phyloP scores from a whole-genome alignment of 1,140 invertebrate genomes.

The Belonocnema kinseyi region DNA sequence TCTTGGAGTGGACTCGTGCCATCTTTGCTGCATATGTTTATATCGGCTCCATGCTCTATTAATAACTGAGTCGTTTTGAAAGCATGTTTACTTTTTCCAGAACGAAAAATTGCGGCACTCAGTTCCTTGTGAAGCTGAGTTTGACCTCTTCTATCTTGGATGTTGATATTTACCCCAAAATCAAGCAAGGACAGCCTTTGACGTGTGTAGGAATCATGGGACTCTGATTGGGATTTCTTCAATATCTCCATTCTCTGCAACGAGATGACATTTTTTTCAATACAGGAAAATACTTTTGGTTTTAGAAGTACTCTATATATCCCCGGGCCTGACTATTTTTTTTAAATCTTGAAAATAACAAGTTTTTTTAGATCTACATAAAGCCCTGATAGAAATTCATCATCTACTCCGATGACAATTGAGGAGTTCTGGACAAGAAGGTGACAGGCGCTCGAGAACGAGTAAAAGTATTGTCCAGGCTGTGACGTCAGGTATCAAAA shows the following conservation, averaged over 20 bases:
- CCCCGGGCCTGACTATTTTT: too few species aligned
- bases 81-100: neutral
- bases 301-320: too few species aligned
- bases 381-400: too few species aligned
- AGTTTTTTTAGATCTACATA: too few species aligned
- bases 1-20: constrained; percentile 1
- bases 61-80: constrained; percentile 2
- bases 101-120: constrained; percentile 3
- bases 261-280: neutral
- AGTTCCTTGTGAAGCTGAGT: constrained; percentile 17
- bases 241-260: neutral
- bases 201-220: neutral
- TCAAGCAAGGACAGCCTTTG: neutral
- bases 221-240: neutral
- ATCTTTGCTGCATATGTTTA: neutral
- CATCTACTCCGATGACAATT: too few species aligned
- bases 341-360: too few species aligned
- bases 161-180: neutral
- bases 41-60: neutral
- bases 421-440: too few species aligned
- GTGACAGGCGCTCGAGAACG: too few species aligned
- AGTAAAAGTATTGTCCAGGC: too few species aligned
- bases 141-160: constrained; percentile 5
- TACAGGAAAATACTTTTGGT: too few species aligned
- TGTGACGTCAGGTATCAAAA: too few species aligned